Evolutionary conservation across 1,140 invertebrate species (phyloP).

Genomic region (Bombus soroeensis): DNA sequence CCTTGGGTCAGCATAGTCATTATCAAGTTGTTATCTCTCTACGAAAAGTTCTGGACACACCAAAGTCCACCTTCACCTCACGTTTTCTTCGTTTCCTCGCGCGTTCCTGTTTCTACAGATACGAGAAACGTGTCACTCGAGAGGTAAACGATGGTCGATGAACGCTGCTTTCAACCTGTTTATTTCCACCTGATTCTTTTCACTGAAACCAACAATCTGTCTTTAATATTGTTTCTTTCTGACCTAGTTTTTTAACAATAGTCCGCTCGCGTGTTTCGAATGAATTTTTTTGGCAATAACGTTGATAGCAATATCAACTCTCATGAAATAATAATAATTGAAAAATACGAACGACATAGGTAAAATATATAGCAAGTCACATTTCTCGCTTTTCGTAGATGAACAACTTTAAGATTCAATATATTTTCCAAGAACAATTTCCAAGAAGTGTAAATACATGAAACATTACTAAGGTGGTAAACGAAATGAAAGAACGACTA

Average conservation of each 20-base stretch:
- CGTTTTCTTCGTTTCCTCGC: not conserved
- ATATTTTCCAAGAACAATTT: too few species aligned
- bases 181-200: constrained; percentile 62
- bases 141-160: constrained; percentile 47
- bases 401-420: too few species aligned
- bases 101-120: not conserved
- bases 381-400: too few species aligned
- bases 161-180: constrained; percentile 64
- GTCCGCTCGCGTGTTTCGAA: too few species aligned
- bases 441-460: too few species aligned
- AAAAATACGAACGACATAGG: too few species aligned
- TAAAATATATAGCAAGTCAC: too few species aligned
- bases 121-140: constrained; percentile 1
- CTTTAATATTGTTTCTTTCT: not conserved
- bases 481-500: too few species aligned
- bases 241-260: too few species aligned
- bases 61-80: constrained; percentile 20
- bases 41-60: constrained; percentile 68
- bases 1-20: constrained; percentile 70
- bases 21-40: constrained; percentile 75
- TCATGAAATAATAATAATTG: too few species aligned
- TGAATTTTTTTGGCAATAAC: not conserved
- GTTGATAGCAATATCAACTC: too few species aligned
- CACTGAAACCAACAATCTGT: constrained; percentile 41
- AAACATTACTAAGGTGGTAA: too few species aligned